Base-by-base conservation (phyloP, 2,888 invertebrate species). In the Nezara viridula region DNA sequence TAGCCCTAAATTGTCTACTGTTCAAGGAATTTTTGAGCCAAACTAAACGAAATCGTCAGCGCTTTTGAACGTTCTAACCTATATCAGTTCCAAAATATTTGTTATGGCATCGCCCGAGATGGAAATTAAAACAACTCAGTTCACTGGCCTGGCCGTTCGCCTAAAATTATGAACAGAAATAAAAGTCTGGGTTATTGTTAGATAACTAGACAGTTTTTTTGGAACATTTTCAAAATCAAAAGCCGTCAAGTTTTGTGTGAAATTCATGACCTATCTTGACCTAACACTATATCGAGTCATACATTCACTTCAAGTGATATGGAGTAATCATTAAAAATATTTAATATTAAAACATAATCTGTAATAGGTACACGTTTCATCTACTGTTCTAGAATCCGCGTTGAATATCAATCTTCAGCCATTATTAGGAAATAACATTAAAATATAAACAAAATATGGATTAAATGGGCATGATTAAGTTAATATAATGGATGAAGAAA, bases 171-270 rank as follows among this genome's bases (percentile, higher is more conserved):
- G 66, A 66, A 66, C 66, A 66, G 66, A 66, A 66, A 66, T 66
- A 66, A 66, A 66, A 66, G 66, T 66, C 66, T 66, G 66, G 66
- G 66, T 66, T 66, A 66, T 66, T 66, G 66, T 66, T 66, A 66
- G 66, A 66, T 66, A 66, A 66, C 66, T 66, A 66, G 32, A 66
- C 66, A 66, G 66, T 32, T 66, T 66, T 19, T 32, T 66, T 66
- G 66, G 66, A 66, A 66, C 32, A 32, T 32, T 32, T 19, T 66
- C 66, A 66, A 66, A 66, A 66, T 66, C 32, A 32, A 66, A 32
- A 66, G 5, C 66, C 66, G 32, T 66, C 66, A 66, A 66, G 5
- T 19, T 32, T 32, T 32, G 16, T 0, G 32, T 5, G 66, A 32
- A 66, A 32, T 66, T 32, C 32, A 37, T 16, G 66, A 32, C 32